Conservation (phyloP, 37 sponge, comb jelly and placozoan species). For the Chondrilla cf. caribensis region DNA sequence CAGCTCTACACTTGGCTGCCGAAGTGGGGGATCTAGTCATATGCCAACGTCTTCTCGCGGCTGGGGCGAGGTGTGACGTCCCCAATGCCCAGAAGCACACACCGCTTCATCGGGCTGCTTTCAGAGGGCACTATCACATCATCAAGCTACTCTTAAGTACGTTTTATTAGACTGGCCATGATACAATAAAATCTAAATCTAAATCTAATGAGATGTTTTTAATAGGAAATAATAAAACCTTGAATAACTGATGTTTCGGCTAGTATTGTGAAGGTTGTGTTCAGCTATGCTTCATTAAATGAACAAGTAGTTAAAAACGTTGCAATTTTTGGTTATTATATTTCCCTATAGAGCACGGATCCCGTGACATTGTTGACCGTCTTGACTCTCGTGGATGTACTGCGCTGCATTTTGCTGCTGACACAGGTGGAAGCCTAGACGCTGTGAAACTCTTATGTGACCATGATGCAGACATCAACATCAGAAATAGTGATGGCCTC, state of each 20-base stretch:
- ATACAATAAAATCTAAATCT: too few relatives aligned
- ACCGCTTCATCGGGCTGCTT: slow-evolving; percentile 6
- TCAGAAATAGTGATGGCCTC: slow-evolving; percentile 3
- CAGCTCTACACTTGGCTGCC: slow-evolving; percentile 6
- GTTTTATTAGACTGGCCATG: background rate
- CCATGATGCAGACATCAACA: background rate
- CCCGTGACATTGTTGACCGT: background rate
- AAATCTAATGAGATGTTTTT: too few relatives aligned
- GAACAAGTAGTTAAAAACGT: too few relatives aligned
- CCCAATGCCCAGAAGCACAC: slow-evolving; percentile 11
- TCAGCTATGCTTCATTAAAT: too few relatives aligned
- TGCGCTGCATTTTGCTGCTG: slow-evolving; percentile 3
- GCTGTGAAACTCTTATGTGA: background rate
- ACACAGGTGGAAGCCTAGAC: background rate
- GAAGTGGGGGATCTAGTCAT: slow-evolving; percentile 2
- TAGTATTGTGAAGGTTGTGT: too few relatives aligned
- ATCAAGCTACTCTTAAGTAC: background rate
- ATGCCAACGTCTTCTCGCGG: background rate
- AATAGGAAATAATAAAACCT: too few relatives aligned
- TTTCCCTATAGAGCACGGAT: background rate
- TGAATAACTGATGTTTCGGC: too few relatives aligned
- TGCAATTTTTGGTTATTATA: too few relatives aligned
- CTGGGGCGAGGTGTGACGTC: slow-evolving; percentile 10
- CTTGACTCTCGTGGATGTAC: slow-evolving; percentile 4
- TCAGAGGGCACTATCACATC: background rate